Evolutionary conservation across 2,797 vertebrate species (phyloP).

Genomic region (Acipenser ruthenus): DNA sequence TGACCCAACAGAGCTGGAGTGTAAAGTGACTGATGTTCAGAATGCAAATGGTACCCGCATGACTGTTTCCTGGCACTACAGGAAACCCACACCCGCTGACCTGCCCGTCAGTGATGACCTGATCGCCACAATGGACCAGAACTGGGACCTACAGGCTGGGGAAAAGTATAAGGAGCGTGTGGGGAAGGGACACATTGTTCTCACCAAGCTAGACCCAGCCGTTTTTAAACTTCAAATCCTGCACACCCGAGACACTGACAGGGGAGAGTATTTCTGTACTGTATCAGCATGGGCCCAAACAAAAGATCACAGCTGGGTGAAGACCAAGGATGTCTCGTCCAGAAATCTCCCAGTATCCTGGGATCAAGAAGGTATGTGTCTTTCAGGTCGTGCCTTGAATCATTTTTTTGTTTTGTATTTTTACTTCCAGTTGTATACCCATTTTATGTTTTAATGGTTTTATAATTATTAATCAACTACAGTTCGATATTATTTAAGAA

Average conservation of each 20-base stretch:
- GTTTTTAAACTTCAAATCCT: slow-evolving; percentile 78
- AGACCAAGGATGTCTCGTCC: slow-evolving; percentile 55
- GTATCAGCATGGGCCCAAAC: slow-evolving; percentile 57
- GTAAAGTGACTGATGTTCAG: slow-evolving; percentile 57
- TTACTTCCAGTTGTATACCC: neutral
- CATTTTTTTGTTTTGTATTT: slow-evolving; percentile 1
- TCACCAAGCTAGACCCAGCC: slow-evolving; percentile 55
- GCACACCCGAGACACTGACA: slow-evolving; percentile 60
- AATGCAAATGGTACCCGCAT: slow-evolving; percentile 44
- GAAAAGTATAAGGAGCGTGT: slow-evolving; percentile 55
- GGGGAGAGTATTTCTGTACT: slow-evolving; percentile 63
- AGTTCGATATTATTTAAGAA: slow-evolving; percentile 5
- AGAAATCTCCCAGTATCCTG: slow-evolving; percentile 51
- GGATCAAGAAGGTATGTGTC: slow-evolving; percentile 57
- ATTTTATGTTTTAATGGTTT: slow-evolving; percentile 11
- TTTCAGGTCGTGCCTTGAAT: neutral
- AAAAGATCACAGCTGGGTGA: slow-evolving; percentile 56
- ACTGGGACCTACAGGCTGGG: slow-evolving; percentile 62
- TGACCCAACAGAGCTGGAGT: slow-evolving; percentile 74
- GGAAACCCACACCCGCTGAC: slow-evolving; percentile 25
- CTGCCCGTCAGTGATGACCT: slow-evolving; percentile 34
- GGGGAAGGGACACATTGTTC: slow-evolving; percentile 62
- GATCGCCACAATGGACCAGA: slow-evolving; percentile 65
- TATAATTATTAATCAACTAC: slow-evolving; percentile 9
- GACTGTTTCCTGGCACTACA: slow-evolving; percentile 74